These are phyloP conservation scores for Rhagoletis pomonella DNA, from an alignment of 1,140 invertebrate genomes.

Conservation along the genomic window DNA sequence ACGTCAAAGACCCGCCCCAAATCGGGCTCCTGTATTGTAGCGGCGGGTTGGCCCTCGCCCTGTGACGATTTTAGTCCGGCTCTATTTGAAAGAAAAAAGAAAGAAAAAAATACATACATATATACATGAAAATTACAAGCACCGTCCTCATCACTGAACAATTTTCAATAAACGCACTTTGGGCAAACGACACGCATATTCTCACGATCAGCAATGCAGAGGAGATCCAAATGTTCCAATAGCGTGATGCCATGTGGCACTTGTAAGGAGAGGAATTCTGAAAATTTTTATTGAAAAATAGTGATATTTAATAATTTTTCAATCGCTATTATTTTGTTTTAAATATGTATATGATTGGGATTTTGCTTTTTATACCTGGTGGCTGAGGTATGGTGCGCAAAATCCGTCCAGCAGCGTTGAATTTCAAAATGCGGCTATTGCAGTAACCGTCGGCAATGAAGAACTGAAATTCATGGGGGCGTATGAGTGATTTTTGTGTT, in stretches of 20 bases:
- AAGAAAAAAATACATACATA: no score
- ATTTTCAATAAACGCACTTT: constrained; percentile 65
- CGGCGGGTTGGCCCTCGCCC: constrained; percentile 77
- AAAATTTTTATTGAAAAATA: constrained; percentile 53
- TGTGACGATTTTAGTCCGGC: constrained; percentile 78
- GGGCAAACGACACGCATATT: constrained; percentile 90
- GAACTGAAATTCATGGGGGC: constrained; percentile 60
- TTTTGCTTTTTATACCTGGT: constrained; percentile 70
- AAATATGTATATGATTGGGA: not conserved
- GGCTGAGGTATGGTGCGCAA: constrained; percentile 80
- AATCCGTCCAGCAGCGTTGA: constrained; percentile 84
- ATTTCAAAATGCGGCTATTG: constrained; percentile 91
- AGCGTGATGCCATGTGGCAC: constrained; percentile 91
- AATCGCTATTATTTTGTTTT: not conserved
- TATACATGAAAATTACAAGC: no score
- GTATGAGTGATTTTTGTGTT: not conserved
- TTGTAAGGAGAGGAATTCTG: constrained; percentile 79
- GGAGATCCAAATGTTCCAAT: constrained; percentile 85
- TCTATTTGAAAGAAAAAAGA: constrained; percentile 62
- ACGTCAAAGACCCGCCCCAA: constrained; percentile 85
- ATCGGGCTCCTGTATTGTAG: constrained; percentile 82
- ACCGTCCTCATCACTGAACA: no score
- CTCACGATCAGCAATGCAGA: constrained; percentile 97
- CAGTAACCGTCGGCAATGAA: constrained; percentile 98
- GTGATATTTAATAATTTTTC: not conserved